These are phyloP conservation scores for Sycobia sp. DNA, from an alignment of 1,140 invertebrate species.

Conservation along the genomic window DNA sequence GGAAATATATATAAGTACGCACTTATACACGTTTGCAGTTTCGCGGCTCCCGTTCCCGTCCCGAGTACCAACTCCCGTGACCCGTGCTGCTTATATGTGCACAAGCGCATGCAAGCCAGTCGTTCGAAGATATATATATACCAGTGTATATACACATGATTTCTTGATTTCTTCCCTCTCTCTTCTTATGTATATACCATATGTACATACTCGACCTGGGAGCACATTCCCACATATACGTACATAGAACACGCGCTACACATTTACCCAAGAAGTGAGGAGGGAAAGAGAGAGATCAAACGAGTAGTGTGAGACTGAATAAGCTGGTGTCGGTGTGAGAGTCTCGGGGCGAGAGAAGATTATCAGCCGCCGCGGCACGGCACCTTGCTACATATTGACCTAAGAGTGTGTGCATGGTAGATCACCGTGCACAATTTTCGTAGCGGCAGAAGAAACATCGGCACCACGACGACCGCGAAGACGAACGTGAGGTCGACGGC, in stretches of 20 bases:
- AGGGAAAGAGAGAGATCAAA: neutral
- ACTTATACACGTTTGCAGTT: too few relatives aligned
- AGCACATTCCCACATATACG: neutral
- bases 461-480: neutral
- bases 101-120: neutral
- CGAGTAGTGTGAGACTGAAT: neutral
- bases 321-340: slow-evolving; percentile 5
- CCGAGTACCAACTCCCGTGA: too few relatives aligned
- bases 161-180: too few relatives aligned
- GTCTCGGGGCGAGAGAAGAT: slow-evolving; percentile 24
- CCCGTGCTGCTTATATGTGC: neutral
- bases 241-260: neutral
- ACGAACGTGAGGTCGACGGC: neutral
- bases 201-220: too few relatives aligned
- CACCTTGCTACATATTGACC: slow-evolving; percentile 16
- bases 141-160: too few relatives aligned
- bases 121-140: slow-evolving; percentile 5
- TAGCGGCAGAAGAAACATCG: neutral
- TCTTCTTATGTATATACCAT: too few relatives aligned
- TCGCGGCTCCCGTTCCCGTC: too few relatives aligned
- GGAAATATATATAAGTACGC: neutral
- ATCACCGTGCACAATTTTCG: neutral
- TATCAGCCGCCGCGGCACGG: slow-evolving; percentile 28
- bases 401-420: slow-evolving; percentile 2
- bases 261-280: neutral